These are phyloP conservation scores for Bombylius major DNA, from an alignment of 2,888 invertebrate species.

Conservation along the genomic window DNA sequence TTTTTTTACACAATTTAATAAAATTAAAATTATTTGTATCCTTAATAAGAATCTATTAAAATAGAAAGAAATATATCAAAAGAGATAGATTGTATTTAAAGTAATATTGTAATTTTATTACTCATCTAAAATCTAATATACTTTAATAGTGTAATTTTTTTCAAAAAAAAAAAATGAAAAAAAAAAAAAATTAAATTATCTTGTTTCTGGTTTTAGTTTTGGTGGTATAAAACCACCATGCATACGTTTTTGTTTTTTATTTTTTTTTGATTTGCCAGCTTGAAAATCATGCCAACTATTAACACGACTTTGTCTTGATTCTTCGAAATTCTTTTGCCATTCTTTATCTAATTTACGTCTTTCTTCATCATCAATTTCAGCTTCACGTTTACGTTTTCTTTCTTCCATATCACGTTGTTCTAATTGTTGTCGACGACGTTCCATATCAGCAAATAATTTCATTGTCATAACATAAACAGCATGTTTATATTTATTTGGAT, in stretches of 20 bases:
- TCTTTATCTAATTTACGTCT: constrained; percentile 81
- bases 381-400: constrained; percentile 83
- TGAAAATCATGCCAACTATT: constrained; percentile 90
- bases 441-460: constrained; percentile 95
- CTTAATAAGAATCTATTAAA: too few relatives aligned
- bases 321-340: constrained; percentile 98
- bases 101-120: too few relatives aligned
- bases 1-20: too few relatives aligned
- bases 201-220: constrained; percentile 84
- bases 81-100: too few relatives aligned
- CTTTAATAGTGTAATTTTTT: too few relatives aligned
- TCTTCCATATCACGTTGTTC: constrained; percentile 87
- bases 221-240: constrained; percentile 75
- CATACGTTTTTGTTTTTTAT: constrained; percentile 67
- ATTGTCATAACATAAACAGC: constrained; percentile 97
- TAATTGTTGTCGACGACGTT: constrained; percentile 74
- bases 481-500: constrained; percentile 74
- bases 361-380: constrained; percentile 87
- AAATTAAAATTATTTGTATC: too few relatives aligned
- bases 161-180: too few relatives aligned
- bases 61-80: too few relatives aligned
- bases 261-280: constrained; percentile 51
- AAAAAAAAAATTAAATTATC: constrained; percentile 39
- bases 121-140: too few relatives aligned
- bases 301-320: constrained; percentile 81